phyloP scores from a whole-genome alignment of 2,113 vertebrate genomes.

The Diadophis punctatus region DNA sequence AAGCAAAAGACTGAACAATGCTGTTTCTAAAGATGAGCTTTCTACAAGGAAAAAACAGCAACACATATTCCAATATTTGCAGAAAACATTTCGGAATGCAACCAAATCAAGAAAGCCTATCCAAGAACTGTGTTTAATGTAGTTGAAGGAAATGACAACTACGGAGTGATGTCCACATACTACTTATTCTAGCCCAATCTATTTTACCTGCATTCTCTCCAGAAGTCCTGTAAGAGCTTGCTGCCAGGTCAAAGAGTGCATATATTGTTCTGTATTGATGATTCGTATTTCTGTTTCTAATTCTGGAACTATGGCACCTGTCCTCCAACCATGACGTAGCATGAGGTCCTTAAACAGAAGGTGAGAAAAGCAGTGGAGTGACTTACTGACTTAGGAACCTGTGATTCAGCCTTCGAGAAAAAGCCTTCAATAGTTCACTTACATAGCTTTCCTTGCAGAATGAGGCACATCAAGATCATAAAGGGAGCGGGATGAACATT shows the following conservation, averaged over 20 bases:
- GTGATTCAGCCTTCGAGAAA: not conserved
- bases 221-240: conserved; percentile 77
- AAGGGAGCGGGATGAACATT: not conserved
- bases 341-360: conserved; percentile 70
- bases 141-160: not conserved
- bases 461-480: not conserved
- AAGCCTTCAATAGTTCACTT: not conserved
- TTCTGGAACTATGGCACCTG: conserved; percentile 78
- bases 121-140: not conserved
- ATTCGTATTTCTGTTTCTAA: conserved; percentile 76
- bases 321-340: conserved; percentile 78
- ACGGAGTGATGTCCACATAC: too few species aligned
- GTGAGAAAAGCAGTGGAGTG: conserved; percentile 6
- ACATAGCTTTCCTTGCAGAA: not conserved
- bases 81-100: not conserved
- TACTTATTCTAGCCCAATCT: not conserved
- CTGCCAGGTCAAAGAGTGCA: conserved; percentile 81
- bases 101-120: not conserved
- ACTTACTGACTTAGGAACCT: not conserved
- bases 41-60: not conserved
- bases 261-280: conserved; percentile 80
- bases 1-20: not conserved
- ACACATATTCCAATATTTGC: not conserved
- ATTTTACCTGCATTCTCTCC: conserved; percentile 77
- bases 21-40: not conserved